Evolutionary conservation across 1,140 invertebrate genomes (phyloP), one percentile per base, ranked within the genome.

Genomic region (Orius insidiosus): DNA sequence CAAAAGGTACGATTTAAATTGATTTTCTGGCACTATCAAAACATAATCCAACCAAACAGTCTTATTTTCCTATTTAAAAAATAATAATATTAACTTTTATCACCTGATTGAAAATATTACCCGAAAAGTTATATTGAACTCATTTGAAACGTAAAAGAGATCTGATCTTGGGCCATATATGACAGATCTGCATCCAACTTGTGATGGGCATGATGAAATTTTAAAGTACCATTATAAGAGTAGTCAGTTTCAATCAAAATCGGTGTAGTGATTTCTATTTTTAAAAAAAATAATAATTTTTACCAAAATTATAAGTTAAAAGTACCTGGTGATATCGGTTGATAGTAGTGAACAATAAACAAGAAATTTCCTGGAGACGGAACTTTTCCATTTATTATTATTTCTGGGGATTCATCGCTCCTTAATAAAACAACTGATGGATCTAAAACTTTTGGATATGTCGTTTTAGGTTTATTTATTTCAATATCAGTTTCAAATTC

Each of bases 321-420:
- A 7, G 8, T 11, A 70, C 77, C 72, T 52, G 88, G 80, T 65
- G 83, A 73, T 58, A 88, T 70, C 0, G 93, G 92, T 61, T 98
- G 94, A 65, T 89, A 96, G 61, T 96, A 98, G 55, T 98, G 92
- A 0, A 97, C 72, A 5, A 97, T 67, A 56, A 98, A 82, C 3
- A 83, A 74, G 59, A 96, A 94, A 5, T 78, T 70, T 1, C 84
- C 85, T 2, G 85, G 76, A n/a, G 67, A 58, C 0, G 76, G 67
- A 0, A 90, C 83, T 61, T 82, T 84, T 0, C 80, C 80, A 33
- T 68, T 71, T 10, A 90, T 63, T 52, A 80, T 77, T 14, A 87
- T 65, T n/a, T 70, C 68, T 2, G 71, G 62, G n/a, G 76, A 68
- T 0, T 66, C 58, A 1, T 69, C 62, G 45, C 75, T 68, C 30